Evolutionary conservation across 2,797 vertebrate species (phyloP).

Genomic region (Sciurus vulgaris): DNA sequence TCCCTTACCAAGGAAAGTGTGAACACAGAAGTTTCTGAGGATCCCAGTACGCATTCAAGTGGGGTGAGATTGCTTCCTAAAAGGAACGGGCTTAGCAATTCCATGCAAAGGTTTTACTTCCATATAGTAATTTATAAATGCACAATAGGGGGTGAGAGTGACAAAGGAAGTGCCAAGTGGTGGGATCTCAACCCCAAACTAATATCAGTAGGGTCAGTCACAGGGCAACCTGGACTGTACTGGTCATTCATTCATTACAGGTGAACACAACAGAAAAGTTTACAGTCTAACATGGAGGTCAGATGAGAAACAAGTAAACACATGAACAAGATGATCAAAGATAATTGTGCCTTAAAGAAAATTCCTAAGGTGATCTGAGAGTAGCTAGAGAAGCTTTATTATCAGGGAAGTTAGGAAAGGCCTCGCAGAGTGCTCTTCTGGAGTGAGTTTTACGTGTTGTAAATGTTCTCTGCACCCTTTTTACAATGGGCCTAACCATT

Average conservation of each 20-base stretch:
- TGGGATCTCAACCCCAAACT: background rate
- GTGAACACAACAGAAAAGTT: background rate
- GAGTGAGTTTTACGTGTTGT: background rate
- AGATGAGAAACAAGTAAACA: background rate
- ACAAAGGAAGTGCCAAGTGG: background rate
- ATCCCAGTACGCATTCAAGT: conserved; percentile 14
- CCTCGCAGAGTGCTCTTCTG: background rate
- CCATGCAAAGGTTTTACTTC: background rate
- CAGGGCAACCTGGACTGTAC: background rate
- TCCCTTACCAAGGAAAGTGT: conserved; percentile 41
- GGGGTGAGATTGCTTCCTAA: background rate
- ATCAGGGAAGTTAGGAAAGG: background rate
- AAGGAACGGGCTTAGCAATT: background rate
- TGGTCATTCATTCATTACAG: background rate
- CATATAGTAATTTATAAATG: background rate
- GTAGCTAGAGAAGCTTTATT: background rate
- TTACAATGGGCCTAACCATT: background rate
- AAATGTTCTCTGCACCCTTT: background rate
- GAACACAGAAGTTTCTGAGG: conserved; percentile 34
- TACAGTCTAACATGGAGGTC: background rate
- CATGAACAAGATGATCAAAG: background rate
- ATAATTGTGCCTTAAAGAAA: conserved; percentile 8
- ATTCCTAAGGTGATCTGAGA: background rate
- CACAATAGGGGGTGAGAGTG: background rate
- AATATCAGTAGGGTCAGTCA: background rate